These are phyloP conservation scores for Clistopyga incitator DNA, from an alignment of 2,888 invertebrate species.

Conservation along the genomic window DNA sequence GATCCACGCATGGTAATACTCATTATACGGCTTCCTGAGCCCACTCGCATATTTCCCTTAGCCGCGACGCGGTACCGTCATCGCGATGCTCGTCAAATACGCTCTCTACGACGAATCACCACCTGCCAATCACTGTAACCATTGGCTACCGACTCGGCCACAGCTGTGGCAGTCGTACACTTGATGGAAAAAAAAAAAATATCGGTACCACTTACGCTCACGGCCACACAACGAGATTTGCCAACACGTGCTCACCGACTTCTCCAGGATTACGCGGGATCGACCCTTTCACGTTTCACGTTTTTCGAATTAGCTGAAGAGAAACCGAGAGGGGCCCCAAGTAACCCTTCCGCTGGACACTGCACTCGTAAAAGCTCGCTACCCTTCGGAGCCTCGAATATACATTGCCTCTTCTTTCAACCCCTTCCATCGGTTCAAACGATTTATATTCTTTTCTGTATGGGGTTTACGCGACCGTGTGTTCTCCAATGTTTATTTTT, in stretches of 20 bases:
- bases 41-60: slow-evolving; percentile 34
- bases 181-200: no score
- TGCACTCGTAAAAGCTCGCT: slow-evolving; percentile 52
- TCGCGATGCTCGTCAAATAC: slow-evolving; percentile 20
- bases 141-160: slow-evolving; percentile 28
- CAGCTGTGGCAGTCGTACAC: slow-evolving; percentile 19
- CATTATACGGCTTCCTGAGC: slow-evolving; percentile 73
- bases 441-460: slow-evolving; percentile 37
- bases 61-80: slow-evolving; percentile 11
- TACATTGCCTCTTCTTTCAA: slow-evolving; percentile 24
- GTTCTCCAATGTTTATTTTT: slow-evolving; percentile 5
- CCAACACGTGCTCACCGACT: slow-evolving; percentile 54
- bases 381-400: slow-evolving; percentile 21
- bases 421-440: slow-evolving; percentile 35
- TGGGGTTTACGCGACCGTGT: slow-evolving; percentile 32
- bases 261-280: slow-evolving; percentile 65
- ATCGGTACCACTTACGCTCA: slow-evolving; percentile 25
- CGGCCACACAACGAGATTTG: slow-evolving; percentile 20
- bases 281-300: slow-evolving; percentile 47
- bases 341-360: slow-evolving; percentile 38
- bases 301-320: slow-evolving; percentile 63
- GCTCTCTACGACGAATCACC: slow-evolving; percentile 13
- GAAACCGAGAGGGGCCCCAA: slow-evolving; percentile 37
- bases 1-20: slow-evolving; percentile 70
- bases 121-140: slow-evolving; percentile 31